phyloP scores from a whole-genome alignment of 2,113 vertebrate genomes.

The Boulengeromyrus knoepffleri region DNA sequence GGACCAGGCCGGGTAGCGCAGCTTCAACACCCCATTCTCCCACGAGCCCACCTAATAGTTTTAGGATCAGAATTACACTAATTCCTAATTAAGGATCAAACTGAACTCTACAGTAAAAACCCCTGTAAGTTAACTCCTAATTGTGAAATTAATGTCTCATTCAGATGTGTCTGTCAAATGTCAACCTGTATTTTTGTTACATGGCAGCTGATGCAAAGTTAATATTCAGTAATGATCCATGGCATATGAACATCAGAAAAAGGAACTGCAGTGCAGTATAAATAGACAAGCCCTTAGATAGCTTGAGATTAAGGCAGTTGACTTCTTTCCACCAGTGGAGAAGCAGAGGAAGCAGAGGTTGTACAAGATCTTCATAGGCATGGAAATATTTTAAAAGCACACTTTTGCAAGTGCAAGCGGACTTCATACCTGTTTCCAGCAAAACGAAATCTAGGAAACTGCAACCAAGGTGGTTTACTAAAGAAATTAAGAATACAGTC shows the following conservation, averaged over 20 bases:
- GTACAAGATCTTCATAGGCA: not conserved
- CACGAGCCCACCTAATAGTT: slow-evolving; percentile 78
- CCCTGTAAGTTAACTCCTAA: not conserved
- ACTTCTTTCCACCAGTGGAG: not conserved
- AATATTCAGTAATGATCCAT: not conserved
- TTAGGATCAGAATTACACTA: not conserved
- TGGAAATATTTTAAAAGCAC: too few relatives aligned
- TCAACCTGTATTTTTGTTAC: not conserved
- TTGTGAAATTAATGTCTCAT: not conserved
- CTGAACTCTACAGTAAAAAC: not conserved
- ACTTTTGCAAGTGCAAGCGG: too few relatives aligned
- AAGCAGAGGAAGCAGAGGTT: not conserved
- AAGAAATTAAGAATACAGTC: too few relatives aligned
- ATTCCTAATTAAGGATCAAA: not conserved
- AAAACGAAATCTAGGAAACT: too few relatives aligned
- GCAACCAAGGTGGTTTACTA: too few relatives aligned
- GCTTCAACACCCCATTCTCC: slow-evolving; percentile 75
- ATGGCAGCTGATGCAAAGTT: not conserved
- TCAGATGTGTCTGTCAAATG: not conserved
- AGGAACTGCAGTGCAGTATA: not conserved
- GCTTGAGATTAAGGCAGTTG: not conserved
- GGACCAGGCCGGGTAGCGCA: slow-evolving; percentile 80
- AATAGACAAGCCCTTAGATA: not conserved
- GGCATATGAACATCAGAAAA: not conserved
- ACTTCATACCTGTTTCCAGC: too few relatives aligned